Evolutionary conservation across 1,140 invertebrate genomes (phyloP), one percentile per base, ranked within the genome.

Genomic region (Sminthurinus signatus): DNA sequence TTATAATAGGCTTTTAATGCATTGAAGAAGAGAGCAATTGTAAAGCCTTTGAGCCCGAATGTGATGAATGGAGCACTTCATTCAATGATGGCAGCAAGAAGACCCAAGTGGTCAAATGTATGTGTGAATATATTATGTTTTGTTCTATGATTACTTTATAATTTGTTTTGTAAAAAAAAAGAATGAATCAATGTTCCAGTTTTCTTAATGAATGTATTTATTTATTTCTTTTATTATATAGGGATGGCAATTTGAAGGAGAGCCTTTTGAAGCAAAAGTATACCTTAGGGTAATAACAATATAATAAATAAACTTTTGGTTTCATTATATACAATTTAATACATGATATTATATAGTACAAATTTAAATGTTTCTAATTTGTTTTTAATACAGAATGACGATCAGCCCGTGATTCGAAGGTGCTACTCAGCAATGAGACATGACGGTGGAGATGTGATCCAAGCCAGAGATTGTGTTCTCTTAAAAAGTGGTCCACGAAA

Each of bases 371-470:
- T 4, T 19, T 60, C 21, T 67, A 60, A 73, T 36, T 75, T 64
- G 57, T 64, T 43, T 60, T 62, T 75, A 75, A 79, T 10, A 56
- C 75, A 94, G 91, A 92, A 89, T 77, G 91, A 93, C 74, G 86
- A 88, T 75, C 81, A 80, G 14, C 81, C 81, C 39, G 83, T 86
- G 8, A 64, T 83, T 69, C 82, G 90, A 66, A 85, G 83, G 43
- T 96, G 93, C 79, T 97, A 91, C 78, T 82, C 86, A 63, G 86
- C 89, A 51, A 97, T 97, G 86, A 81, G 81, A 61, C 93, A 96
- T 78, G 84, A 85, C 71, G 82, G 82, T 3, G 91, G 89, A 5
- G 95, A 97, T 76, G 80, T 91, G 29, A 86, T 98, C 56, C 78
- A 83, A 74, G 86, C 89, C 10, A 80, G 87, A 60, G 93, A 97